These are phyloP conservation scores for Pithys albifrons DNA, from an alignment of 2,113 vertebrate genomes.

Conservation along the genomic window DNA sequence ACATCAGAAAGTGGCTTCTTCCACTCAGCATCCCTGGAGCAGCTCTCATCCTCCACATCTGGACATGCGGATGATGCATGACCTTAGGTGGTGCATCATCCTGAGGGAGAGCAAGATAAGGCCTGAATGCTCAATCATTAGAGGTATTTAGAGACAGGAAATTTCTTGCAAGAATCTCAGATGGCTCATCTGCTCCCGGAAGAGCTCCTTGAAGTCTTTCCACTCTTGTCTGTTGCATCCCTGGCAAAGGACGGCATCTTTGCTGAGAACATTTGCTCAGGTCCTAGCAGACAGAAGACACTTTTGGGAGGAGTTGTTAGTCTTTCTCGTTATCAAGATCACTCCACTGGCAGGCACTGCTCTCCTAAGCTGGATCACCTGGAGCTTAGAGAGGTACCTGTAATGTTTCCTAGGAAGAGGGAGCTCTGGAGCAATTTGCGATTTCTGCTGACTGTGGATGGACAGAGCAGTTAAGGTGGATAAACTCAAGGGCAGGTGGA, in stretches of 20 bases:
- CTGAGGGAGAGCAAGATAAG: background rate
- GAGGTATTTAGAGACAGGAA: background rate
- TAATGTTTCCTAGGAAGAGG: background rate
- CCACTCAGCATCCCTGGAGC: background rate
- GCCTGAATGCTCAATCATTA: background rate
- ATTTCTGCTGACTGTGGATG: background rate
- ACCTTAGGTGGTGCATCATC: background rate
- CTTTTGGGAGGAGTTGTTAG: background rate
- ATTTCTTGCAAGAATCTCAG: background rate
- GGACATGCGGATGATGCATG: background rate
- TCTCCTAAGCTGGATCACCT: background rate
- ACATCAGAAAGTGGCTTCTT: background rate
- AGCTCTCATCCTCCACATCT: background rate
- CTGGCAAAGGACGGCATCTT: background rate
- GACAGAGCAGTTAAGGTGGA: background rate
- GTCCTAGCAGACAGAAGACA: background rate
- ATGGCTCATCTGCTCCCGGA: background rate
- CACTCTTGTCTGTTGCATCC: background rate
- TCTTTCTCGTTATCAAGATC: background rate
- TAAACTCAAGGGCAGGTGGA: background rate
- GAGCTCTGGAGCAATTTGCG: background rate
- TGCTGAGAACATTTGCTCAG: background rate
- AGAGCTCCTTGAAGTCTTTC: background rate
- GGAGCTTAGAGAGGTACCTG: background rate
- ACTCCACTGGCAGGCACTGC: background rate